These are phyloP conservation scores for Parus major DNA, from an alignment of 2,113 vertebrate species.

Conservation along the genomic window DNA sequence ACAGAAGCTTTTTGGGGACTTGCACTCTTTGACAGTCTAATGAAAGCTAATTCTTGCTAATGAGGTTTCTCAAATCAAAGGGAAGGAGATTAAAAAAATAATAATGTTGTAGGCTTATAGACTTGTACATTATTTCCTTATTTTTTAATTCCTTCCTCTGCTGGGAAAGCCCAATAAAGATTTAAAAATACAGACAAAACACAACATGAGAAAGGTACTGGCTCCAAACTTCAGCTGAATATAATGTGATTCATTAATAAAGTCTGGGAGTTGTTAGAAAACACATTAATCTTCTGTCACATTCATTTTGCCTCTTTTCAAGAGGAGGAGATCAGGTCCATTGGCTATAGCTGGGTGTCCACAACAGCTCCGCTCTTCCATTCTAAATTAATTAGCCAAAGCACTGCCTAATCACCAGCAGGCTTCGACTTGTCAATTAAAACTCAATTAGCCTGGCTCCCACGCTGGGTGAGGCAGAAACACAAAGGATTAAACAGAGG, in stretches of 20 bases:
- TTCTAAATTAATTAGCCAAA: conserved; percentile 52
- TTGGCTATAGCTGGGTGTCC: neutral
- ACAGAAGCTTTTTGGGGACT: neutral
- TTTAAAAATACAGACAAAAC: neutral
- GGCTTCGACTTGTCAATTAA: conserved; percentile 19
- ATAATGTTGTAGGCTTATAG: neutral
- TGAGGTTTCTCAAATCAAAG: conserved; percentile 2
- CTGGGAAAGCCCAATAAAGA: neutral
- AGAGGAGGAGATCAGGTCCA: neutral
- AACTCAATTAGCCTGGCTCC: conserved; percentile 17
- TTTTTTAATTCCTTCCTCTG: neutral
- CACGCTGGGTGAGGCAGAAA: neutral
- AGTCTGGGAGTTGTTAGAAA: conserved; percentile 21
- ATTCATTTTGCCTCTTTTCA: neutral
- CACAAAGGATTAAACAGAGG: neutral
- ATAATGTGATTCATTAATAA: conserved; percentile 17
- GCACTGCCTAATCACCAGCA: neutral
- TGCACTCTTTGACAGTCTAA: neutral
- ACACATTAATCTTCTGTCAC: conserved; percentile 24
- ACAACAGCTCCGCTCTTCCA: neutral
- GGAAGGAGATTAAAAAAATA: conserved; percentile 4
- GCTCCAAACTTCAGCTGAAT: conserved; percentile 1
- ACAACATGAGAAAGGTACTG: neutral
- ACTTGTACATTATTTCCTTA: neutral
- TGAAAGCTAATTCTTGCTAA: conserved; percentile 27